Base-by-base conservation (phyloP, 1,140 invertebrate genomes). In the Listronotus bonariensis region DNA sequence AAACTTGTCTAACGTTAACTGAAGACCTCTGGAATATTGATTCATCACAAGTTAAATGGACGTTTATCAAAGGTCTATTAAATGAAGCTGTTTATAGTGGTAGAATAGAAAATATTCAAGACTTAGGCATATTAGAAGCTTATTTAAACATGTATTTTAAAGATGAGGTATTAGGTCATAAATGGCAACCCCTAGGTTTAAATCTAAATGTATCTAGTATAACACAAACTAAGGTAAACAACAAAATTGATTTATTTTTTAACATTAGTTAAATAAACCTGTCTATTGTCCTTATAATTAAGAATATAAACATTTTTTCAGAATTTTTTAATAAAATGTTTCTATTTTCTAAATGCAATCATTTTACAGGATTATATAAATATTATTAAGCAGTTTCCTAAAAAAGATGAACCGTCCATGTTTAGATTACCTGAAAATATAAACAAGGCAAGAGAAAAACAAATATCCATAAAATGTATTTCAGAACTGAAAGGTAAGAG, bases 31-130 rank as follows among this genome's bases (percentile, higher is more conserved):
- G 83, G 70, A 62, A 72, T 5, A 70, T 72, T n/a, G 73, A 74
- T n/a, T 69, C 54, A 6, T 64, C 69, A 1, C 76, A 80, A 70
- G 76, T 81, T 60, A 81, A 90, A 67, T 97, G 93, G 93, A 82
- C 88, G 49, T 88, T 88, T 65, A 81, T 96, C 40, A 88, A 89
- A 70, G 93, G 93, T 7, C 78, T 97, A 5, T 86, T 89, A 74
- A 88, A 92, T 71, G 85, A 88, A 55, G 89, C 92, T 0, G 88
- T 96, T 58, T 97, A 96, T 74, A 95, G 95, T 1, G 95, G 95
- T 1, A 80, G 93, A 42, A 84, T 97, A 7, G 93, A 96, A 75
- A 93, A 94, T 70, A 75, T 81, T 7, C 88, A 90, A 75, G 95
- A 97, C 80, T 77, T 86, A 53, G 79, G 85, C 45, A 88, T 94